Percentiles rank a stretch among this genome's conserved stretches.
phyloP scores from a whole-genome alignment of 2,797 vertebrate genomes.

The Gymnothorax reevesii region DNA sequence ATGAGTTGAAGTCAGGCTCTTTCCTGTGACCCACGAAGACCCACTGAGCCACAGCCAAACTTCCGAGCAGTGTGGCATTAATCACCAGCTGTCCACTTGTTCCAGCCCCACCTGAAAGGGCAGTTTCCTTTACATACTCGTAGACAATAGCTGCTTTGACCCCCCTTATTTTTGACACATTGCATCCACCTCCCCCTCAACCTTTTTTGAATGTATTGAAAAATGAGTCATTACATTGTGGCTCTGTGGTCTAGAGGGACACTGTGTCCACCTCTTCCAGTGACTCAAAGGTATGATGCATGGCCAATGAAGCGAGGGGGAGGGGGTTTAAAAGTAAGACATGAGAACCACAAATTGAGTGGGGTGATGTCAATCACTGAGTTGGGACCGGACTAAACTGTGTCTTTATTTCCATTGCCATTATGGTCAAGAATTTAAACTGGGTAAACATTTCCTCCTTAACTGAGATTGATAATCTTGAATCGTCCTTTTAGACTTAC shows the following conservation, averaged over 20 bases:
- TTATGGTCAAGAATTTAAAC: neutral
- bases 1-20: neutral
- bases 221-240: neutral
- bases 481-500: neutral
- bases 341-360: neutral
- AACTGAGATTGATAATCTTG: neutral
- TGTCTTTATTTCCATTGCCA: neutral
- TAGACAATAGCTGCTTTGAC: neutral
- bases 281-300: neutral
- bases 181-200: neutral
- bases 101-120: slow-evolving; percentile 7
- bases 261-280: neutral
- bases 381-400: neutral
- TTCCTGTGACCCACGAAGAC: neutral
- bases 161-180: neutral
- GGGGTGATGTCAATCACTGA: neutral
- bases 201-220: neutral
- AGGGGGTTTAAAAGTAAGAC: neutral
- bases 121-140: neutral
- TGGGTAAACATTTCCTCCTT: neutral
- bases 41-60: neutral
- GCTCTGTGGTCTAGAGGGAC: neutral
- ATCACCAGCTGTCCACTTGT: neutral
- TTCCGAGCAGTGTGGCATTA: neutral
- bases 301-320: neutral